Conservation (phyloP, 2,888 invertebrate species). For the Nematopogon swammerdamellus region DNA sequence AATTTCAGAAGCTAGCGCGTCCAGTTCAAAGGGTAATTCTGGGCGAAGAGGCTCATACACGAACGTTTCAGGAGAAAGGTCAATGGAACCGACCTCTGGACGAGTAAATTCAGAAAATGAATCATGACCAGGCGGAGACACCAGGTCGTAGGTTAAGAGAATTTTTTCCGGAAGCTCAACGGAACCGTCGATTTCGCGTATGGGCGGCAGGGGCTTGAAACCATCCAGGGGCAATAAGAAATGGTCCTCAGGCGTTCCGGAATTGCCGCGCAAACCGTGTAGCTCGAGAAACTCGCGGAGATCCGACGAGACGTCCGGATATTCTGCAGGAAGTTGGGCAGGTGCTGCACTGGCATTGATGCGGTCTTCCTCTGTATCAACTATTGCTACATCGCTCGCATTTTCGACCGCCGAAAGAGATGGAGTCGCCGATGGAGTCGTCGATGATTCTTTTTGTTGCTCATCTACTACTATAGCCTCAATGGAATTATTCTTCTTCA, state of each 20-base stretch:
- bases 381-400: too few species aligned
- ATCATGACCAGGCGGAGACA: constrained; percentile 24
- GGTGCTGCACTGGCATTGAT: constrained; percentile 22
- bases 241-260: constrained; percentile 27
- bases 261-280: constrained; percentile 35
- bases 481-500: too few species aligned
- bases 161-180: constrained; percentile 44
- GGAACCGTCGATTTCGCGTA: constrained; percentile 33
- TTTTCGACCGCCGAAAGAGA: too few species aligned
- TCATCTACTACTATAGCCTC: too few species aligned
- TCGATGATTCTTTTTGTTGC: too few species aligned
- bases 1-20: constrained; percentile 36
- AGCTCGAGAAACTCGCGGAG: constrained; percentile 38
- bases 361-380: constrained; percentile 18
- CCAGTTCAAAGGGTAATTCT: constrained; percentile 35
- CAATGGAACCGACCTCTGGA: constrained; percentile 12
- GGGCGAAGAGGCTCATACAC: constrained; percentile 38
- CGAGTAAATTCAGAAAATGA: constrained; percentile 10
- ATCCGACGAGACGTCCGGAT: constrained; percentile 20
- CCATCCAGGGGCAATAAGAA: constrained; percentile 42
- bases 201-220: constrained; percentile 42
- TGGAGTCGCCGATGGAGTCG: too few species aligned
- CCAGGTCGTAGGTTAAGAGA: constrained; percentile 36
- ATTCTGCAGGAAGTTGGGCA: constrained; percentile 14
- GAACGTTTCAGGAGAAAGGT: constrained; percentile 24